Percentiles rank a stretch among this genome's conserved stretches.
phyloP scores from a whole-genome alignment of 2,113 vertebrate species.

The Hyperopisus bebe region DNA sequence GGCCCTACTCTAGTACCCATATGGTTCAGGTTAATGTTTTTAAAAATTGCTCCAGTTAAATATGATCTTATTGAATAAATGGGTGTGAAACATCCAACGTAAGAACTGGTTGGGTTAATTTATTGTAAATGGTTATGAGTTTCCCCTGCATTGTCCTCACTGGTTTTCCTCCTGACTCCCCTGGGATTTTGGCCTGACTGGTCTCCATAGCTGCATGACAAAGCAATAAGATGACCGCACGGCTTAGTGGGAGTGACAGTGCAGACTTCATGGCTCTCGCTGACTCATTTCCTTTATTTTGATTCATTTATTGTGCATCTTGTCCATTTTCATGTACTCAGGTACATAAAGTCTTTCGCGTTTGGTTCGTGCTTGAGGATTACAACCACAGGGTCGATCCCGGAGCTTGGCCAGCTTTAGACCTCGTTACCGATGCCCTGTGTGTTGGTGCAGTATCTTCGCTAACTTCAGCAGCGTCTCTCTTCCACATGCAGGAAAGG shows the following conservation, averaged over 20 bases:
- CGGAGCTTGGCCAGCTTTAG: not conserved
- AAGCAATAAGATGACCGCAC: not conserved
- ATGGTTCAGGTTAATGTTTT: not conserved
- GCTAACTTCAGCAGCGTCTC: not conserved
- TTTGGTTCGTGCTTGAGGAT: not conserved
- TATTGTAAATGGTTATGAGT: not conserved
- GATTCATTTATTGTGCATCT: not conserved
- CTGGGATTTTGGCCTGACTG: not conserved
- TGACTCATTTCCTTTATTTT: constrained; percentile 37
- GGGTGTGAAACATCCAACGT: not conserved
- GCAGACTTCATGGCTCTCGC: constrained; percentile 13
- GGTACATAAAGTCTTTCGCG: not conserved
- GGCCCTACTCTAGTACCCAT: not conserved
- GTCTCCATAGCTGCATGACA: not conserved
- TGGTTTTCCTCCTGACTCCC: not conserved
- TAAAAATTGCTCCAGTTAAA: not conserved
- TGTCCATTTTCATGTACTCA: not conserved
- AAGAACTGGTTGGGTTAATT: not conserved
- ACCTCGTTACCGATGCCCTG: not conserved
- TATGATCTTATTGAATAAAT: not conserved
- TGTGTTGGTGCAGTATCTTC: not conserved
- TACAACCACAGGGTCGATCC: not conserved
- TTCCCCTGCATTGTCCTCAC: not conserved
- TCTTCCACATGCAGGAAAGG: constrained; percentile 33
- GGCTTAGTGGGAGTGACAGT: not conserved